phyloP scores from a whole-genome alignment of 2,797 vertebrate genomes.

The Falco rusticolus region DNA sequence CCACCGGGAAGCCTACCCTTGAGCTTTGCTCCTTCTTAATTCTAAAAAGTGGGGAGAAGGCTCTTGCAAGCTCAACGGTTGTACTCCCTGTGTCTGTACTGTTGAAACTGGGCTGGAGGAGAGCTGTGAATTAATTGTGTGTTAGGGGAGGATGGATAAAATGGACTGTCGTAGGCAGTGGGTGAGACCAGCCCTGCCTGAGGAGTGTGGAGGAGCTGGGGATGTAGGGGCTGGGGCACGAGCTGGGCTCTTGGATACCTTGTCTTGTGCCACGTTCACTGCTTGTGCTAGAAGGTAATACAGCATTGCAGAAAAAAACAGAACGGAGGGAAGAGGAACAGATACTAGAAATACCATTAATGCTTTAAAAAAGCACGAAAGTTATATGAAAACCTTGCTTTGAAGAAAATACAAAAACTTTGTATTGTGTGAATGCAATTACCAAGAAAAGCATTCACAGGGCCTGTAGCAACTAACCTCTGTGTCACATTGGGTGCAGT shows the following conservation, averaged over 20 bases:
- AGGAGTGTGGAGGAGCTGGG: accelerated
- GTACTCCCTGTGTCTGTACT: neutral
- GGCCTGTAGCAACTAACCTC: neutral
- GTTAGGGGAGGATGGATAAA: neutral
- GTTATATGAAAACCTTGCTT: neutral
- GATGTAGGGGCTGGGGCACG: neutral
- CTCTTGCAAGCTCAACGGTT: neutral
- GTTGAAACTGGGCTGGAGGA: neutral
- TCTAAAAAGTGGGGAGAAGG: neutral
- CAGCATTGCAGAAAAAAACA: neutral
- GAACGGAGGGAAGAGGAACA: neutral
- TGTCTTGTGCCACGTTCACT: neutral
- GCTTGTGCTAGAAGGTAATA: neutral
- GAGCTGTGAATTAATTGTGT: neutral
- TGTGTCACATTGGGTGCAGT: neutral
- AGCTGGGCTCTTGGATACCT: neutral
- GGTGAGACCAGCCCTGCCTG: neutral
- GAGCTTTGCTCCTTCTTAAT: neutral
- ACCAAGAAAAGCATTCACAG: neutral
- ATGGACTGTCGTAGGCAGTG: accelerated
- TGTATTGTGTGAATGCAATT: neutral
- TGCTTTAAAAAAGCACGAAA: neutral
- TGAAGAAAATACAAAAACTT: neutral
- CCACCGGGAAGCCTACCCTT: neutral
- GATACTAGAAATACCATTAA: neutral